phyloP scores from a whole-genome alignment of 1,140 invertebrate genomes.

The Physella acuta region DNA sequence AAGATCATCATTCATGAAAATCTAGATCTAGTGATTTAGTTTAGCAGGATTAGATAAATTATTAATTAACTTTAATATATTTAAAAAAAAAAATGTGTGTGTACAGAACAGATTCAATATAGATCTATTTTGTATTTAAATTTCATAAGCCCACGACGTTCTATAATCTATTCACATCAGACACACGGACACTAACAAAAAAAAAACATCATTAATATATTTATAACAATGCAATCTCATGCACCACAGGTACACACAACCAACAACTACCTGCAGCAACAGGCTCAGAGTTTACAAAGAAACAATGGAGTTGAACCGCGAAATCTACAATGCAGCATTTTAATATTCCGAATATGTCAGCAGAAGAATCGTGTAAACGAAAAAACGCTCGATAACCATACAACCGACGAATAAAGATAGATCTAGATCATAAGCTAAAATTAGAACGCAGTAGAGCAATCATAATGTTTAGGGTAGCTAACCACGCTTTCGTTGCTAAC shows the following conservation, averaged over 20 bases:
- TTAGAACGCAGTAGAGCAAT: neutral
- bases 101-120: neutral
- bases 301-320: neutral
- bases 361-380: neutral
- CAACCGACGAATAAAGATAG: neutral
- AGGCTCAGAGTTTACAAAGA: neutral
- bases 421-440: neutral
- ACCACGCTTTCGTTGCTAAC: constrained; percentile 19
- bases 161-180: too few relatives aligned
- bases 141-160: too few relatives aligned
- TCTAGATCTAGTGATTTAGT: neutral
- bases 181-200: too few relatives aligned
- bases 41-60: neutral
- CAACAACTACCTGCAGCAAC: too few relatives aligned
- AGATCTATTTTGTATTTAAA: constrained; percentile 11
- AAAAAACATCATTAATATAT: too few relatives aligned
- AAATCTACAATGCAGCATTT: neutral
- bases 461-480: constrained; percentile 9
- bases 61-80: neutral
- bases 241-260: too few relatives aligned
- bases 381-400: neutral
- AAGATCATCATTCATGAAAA: neutral
- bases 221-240: too few relatives aligned
- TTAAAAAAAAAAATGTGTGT: neutral
- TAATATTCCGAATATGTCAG: neutral